These are phyloP conservation scores for Hylia prasina DNA, from an alignment of 2,113 vertebrate genomes.

Conservation along the genomic window DNA sequence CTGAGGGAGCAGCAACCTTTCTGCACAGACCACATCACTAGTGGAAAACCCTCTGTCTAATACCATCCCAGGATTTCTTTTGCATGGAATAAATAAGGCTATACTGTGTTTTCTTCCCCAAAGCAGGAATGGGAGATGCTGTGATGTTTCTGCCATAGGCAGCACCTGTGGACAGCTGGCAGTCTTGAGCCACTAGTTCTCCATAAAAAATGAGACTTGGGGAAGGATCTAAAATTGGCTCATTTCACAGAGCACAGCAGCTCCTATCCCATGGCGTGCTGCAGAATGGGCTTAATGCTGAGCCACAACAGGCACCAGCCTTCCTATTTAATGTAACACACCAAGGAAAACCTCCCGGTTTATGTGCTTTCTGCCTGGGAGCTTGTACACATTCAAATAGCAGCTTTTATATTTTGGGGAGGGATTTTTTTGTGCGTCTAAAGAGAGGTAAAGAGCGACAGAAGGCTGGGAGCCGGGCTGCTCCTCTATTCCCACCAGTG, in stretches of 20 bases:
- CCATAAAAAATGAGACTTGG: neutral
- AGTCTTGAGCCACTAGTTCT: neutral
- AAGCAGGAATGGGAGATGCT: neutral
- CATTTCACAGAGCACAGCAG: neutral
- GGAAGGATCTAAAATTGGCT: neutral
- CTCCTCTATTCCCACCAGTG: neutral
- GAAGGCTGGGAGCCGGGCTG: neutral
- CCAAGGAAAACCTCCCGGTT: neutral
- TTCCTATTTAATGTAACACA: neutral
- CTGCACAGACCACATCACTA: neutral
- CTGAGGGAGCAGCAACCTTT: neutral
- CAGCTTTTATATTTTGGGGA: neutral
- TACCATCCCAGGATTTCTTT: neutral
- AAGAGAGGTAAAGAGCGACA: neutral
- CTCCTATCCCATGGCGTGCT: neutral
- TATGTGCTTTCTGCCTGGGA: neutral
- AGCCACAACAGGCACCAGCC: neutral
- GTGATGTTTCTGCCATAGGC: neutral
- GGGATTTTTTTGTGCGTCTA: neutral
- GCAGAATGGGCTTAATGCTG: neutral
- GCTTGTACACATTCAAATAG: neutral
- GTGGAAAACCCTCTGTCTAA: neutral
- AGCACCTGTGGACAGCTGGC: neutral
- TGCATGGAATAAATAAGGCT: neutral
- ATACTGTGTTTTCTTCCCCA: neutral